Base-by-base conservation (phyloP, 2,113 vertebrate genomes). In the Ornithorhynchus anatinus region DNA sequence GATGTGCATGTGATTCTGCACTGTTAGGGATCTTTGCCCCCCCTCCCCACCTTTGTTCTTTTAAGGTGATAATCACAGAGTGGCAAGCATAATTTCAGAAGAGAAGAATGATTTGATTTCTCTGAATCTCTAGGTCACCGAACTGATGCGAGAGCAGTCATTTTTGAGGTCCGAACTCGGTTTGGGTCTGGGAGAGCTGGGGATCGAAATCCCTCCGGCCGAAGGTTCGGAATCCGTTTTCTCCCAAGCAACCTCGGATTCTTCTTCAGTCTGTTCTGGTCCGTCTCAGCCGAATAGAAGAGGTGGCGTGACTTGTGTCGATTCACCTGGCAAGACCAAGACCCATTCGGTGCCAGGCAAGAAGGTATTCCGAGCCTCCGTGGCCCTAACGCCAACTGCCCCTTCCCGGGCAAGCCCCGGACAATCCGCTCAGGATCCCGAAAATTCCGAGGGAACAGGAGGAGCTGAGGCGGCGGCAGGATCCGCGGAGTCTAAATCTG, bases 91-190 rank as follows among this genome's bases (percentile, higher is more conserved):
- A 48, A 43, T 69, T 62, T 63, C 15, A 37, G 63, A 27, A 69
- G 7, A 65, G 10, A 75, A 52, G 5, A 75, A 14, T 59, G 37
- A 54, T 3, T 10, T 12, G 77, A 68, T 64, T 84, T 86, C 88
- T 78, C 36, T 86, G 17, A 61, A 75, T 59, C 52, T 69, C 29
- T 84, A 99, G 98, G 93, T 99, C 61, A 95, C 94, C 0, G 96
- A 98, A 76, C 93, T 98, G 51, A 94, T 98, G 77, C 92, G 93
- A 81, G 98, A 99, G 66, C 97, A 98, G 85, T 92, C 95, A 23
- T 94, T 92, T 80, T 93, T 99, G 75, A 96, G 95, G 75, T 95
- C 96, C 29, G 95, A 98, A 84, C 86, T 99, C 54, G 89, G 91
- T 39, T 90, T 95, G 19, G 92, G 89, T 25, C 90, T 94, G 15